Conservation (phyloP, 2,113 vertebrate genomes). For the Chaetura pelagica region DNA sequence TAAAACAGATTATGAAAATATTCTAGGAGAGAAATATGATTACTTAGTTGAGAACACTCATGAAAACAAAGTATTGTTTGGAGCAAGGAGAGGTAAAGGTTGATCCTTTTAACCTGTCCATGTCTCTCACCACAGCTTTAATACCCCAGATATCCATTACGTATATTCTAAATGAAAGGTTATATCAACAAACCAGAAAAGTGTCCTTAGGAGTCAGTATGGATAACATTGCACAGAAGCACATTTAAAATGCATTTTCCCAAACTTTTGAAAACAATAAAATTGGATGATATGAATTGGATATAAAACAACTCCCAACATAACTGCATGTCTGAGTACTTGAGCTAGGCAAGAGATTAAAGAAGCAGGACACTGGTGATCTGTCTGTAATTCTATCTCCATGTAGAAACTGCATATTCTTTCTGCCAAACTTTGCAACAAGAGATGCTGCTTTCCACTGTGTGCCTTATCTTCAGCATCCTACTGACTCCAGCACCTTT, state of each 20-base stretch:
- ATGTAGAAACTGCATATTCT: background rate
- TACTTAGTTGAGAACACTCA: background rate
- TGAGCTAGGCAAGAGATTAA: background rate
- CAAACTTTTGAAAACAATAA: background rate
- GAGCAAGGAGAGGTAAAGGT: background rate
- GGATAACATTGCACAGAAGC: background rate
- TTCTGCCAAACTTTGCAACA: background rate
- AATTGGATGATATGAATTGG: background rate
- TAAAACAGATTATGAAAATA: background rate
- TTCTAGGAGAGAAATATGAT: background rate
- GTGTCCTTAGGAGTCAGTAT: background rate
- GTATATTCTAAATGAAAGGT: background rate
- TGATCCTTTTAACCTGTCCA: background rate
- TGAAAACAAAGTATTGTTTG: background rate
- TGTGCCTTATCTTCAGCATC: background rate
- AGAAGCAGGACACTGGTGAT: background rate
- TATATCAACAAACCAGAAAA: background rate
- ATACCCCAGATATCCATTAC: slow-evolving; percentile 13
- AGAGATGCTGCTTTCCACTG: background rate
- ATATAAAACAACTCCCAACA: background rate
- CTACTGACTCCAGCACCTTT: background rate
- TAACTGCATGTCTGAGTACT: background rate
- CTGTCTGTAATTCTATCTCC: background rate
- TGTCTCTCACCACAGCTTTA: slow-evolving; percentile 19
- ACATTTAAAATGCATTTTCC: background rate